These are phyloP conservation scores for Drosophila kuntzei DNA, from an alignment of 2,888 invertebrate genomes.

Conservation along the genomic window DNA sequence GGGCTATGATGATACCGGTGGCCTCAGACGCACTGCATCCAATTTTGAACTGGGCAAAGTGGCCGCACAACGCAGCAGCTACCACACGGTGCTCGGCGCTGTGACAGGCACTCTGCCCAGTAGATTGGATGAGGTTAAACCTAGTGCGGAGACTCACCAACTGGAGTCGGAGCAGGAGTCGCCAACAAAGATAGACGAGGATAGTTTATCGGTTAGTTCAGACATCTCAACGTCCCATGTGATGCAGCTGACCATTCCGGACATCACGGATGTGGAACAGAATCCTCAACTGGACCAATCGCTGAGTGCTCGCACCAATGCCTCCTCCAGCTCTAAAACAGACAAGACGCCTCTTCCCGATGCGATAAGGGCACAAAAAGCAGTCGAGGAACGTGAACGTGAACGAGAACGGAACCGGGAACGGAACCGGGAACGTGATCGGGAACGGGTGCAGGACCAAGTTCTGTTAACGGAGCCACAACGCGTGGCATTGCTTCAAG, in stretches of 20 bases:
- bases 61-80: conserved; percentile 37
- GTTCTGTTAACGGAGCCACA: conserved; percentile 45
- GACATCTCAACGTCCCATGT: conserved; percentile 13
- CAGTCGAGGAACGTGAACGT: background rate
- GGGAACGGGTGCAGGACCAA: background rate
- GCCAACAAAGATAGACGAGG: background rate
- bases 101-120: background rate
- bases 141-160: background rate
- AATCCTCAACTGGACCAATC: conserved; percentile 50
- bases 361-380: background rate
- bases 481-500: conserved; percentile 34
- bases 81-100: conserved; percentile 34
- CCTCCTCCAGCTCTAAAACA: conserved; percentile 19
- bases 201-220: background rate
- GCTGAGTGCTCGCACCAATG: conserved; percentile 42
- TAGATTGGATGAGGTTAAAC: background rate
- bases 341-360: background rate
- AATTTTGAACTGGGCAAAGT: conserved; percentile 63
- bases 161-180: background rate
- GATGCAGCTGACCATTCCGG: conserved; percentile 58
- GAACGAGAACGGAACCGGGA: background rate
- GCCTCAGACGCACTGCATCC: conserved; percentile 75
- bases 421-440: background rate
- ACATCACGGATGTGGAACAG: conserved; percentile 58
- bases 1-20: background rate